These are phyloP conservation scores for Parus major DNA, from an alignment of 2,113 vertebrate species.

Conservation along the genomic window DNA sequence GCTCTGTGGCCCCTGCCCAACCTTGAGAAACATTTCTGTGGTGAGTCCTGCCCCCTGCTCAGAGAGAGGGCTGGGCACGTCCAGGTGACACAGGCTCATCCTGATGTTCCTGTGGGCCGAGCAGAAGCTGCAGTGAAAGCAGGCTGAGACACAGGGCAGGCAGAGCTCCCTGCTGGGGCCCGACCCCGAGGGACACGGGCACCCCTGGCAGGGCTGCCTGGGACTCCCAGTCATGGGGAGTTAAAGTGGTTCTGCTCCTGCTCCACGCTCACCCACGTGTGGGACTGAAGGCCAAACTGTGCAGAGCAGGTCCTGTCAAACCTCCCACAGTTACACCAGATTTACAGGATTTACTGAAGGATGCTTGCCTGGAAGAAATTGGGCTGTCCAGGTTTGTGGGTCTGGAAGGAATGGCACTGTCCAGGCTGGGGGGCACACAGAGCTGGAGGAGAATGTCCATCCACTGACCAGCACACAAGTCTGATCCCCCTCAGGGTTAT, in stretches of 20 bases:
- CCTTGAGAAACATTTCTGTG: neutral
- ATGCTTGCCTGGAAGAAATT: neutral
- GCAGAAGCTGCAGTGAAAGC: neutral
- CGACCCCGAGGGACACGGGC: accelerated
- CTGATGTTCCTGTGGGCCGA: neutral
- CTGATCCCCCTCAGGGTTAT: neutral
- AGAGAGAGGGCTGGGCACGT: too few species aligned
- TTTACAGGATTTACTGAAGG: neutral
- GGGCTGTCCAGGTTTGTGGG: neutral
- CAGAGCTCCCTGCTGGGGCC: neutral
- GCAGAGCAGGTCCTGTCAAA: neutral
- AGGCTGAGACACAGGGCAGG: neutral
- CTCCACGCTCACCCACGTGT: accelerated
- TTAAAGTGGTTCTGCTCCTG: neutral
- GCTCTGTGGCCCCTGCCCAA: neutral
- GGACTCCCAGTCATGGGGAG: neutral
- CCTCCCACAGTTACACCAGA: neutral
- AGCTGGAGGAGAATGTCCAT: neutral
- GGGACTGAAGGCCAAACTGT: neutral
- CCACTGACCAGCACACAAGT: neutral
- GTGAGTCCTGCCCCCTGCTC: neutral
- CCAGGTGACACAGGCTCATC: neutral
- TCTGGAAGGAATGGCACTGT: too few species aligned
- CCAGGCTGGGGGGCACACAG: neutral
- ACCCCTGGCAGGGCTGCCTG: neutral